Evolutionary conservation across 2,888 invertebrate genomes (phyloP).

Genomic region (Megamerina dolium): DNA sequence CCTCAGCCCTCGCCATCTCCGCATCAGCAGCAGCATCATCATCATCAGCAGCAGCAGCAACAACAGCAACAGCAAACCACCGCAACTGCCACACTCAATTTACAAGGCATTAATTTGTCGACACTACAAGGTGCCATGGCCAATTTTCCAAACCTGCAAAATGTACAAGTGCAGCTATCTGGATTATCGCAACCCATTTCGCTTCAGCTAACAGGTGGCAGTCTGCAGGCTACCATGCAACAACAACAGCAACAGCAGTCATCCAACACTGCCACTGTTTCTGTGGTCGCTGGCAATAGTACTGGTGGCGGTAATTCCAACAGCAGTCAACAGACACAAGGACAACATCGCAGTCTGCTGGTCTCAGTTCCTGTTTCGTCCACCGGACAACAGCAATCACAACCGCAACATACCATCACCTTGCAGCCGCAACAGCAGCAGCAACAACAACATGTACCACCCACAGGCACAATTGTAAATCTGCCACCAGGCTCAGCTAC

Average conservation of each 20-base stretch:
- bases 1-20: constrained; percentile 48
- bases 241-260: constrained; percentile 29
- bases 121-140: constrained; percentile 57
- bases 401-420: constrained; percentile 42
- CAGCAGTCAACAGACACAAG: constrained; percentile 26
- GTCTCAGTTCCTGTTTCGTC: constrained; percentile 59
- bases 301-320: constrained; percentile 17
- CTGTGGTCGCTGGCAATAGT: constrained; percentile 19
- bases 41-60: too few species aligned
- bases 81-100: constrained; percentile 51
- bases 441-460: constrained; percentile 44
- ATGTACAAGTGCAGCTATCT: constrained; percentile 71
- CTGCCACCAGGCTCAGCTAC: constrained; percentile 31
- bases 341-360: constrained; percentile 55
- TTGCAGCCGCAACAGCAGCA: constrained; percentile 42
- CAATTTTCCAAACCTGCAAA: constrained; percentile 63
- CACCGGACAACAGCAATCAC: constrained; percentile 40
- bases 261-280: constrained; percentile 20
- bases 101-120: constrained; percentile 69
- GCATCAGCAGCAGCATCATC: constrained; percentile 39
- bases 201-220: constrained; percentile 64
- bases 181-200: constrained; percentile 83
- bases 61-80: constrained; percentile 34
- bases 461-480: constrained; percentile 51
- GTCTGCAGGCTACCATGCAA: constrained; percentile 48